Base-by-base conservation (phyloP, 2,888 invertebrate species). In the Perizoma flavofasciatum region DNA sequence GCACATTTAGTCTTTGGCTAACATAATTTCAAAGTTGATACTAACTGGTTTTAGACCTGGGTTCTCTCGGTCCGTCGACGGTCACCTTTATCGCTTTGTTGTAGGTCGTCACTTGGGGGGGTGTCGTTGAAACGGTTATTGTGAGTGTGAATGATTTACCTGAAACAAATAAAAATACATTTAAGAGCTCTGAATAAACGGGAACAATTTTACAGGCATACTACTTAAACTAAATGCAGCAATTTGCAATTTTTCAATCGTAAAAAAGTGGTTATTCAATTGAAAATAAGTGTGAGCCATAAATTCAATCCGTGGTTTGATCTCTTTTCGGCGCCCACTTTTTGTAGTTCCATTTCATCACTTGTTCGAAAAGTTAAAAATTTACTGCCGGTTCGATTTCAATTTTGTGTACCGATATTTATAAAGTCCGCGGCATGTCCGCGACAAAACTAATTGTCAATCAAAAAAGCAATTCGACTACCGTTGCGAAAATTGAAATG, bases 21-120 rank as follows among this genome's bases (percentile, higher is more conserved):
- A 33, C 8, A 8, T 46, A 32, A 32, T 8, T n/a, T 34, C 10
- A 55, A 47, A 55, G 39, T 65, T 52, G 49, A 75, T 86, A 91
- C 91, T 87, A 88, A 92, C 91, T 97, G 93, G 97, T 97, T 93
- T 98, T 98, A 71, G 97, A 97, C 79, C 98, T 93, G 5, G 99
- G 98, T 87, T 98, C 98, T 75, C 99, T 91, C 7, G 99, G 99
- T 70, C 99, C 99, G 87, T 99, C 99, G 56, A 99, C 98, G 32
- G 99, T 99, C 71, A 99, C 98, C 92, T 99, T 99, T 90, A 99
- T 99, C 67, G 98, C 98, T 87, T 98, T 98, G 85, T 96, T 96
- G 93, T 98, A 98, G 10, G 98, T 97, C 63, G 98, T 96, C 66
- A 99, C 96, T 89, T 98, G 98, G n/a, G 98, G 97, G 55, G 99